A percentile compares a stretch with the other conserved stretches of the same genome.
phyloP scores from a whole-genome alignment of 2,113 vertebrate species.

The Bambusicola thoracicus region DNA sequence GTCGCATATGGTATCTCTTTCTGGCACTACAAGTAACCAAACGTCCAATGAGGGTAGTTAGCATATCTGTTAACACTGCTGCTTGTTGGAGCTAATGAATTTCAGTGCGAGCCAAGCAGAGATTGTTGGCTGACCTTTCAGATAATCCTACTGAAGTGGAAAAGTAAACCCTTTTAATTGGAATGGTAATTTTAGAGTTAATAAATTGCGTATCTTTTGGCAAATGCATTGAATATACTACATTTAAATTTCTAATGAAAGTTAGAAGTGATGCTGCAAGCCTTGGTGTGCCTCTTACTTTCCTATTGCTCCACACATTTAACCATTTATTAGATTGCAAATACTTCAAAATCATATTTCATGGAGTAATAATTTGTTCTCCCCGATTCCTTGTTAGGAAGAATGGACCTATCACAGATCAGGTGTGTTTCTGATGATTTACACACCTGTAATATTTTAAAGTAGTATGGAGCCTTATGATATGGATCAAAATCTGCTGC shows the following conservation, averaged over 20 bases:
- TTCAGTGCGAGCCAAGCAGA: constrained; percentile 4
- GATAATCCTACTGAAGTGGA: constrained; percentile 8
- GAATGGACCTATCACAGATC: neutral
- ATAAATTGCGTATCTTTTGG: neutral
- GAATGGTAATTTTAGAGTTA: constrained; percentile 8
- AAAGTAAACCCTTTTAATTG: constrained; percentile 26
- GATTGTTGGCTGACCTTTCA: constrained; percentile 52
- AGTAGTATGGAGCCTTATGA: neutral
- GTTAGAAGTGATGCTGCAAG: neutral
- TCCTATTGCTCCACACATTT: neutral
- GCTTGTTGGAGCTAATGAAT: constrained; percentile 58
- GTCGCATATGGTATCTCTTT: constrained; percentile 26
- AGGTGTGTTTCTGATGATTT: neutral
- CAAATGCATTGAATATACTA: neutral
- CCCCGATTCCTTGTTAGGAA: neutral
- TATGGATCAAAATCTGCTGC: neutral
- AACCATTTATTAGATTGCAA: neutral
- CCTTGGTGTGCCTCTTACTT: neutral
- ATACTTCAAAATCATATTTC: neutral
- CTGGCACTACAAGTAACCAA: constrained; percentile 18
- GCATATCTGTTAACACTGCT: constrained; percentile 33
- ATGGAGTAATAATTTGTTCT: neutral
- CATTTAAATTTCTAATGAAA: neutral
- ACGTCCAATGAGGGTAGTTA: constrained; percentile 38
- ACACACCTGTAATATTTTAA: neutral